Percentiles rank a stretch among this genome's conserved stretches.
Conservation (phyloP, 2,888 invertebrate species). For the Galerucella nymphaeae region DNA sequence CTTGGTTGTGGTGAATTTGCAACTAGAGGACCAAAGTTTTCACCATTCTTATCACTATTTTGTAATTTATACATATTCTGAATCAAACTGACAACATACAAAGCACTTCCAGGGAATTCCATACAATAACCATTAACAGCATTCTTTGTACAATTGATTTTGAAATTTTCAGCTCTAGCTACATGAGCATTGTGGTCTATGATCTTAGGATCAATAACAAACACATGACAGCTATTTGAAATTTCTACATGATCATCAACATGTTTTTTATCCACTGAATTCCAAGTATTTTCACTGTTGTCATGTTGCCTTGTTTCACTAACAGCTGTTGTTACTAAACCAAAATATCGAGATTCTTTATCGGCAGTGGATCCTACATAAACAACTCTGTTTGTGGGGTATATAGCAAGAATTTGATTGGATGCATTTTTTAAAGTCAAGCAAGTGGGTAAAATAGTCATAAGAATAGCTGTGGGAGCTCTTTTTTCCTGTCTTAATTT, state of each 20-base stretch:
- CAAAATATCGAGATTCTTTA: conserved; percentile 92
- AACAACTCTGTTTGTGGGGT: conserved; percentile 85
- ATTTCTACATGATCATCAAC: conserved; percentile 67
- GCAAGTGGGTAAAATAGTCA: conserved; percentile 85
- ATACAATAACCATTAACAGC: conserved; percentile 82
- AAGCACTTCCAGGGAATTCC: conserved; percentile 90
- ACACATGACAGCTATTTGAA: conserved; percentile 94
- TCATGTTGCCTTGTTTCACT: conserved; percentile 60
- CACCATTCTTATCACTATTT: conserved; percentile 56
- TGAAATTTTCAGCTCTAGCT: conserved; percentile 84
- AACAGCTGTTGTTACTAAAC: conserved; percentile 87
- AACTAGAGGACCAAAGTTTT: conserved; percentile 68
- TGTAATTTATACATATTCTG: conserved; percentile 79
- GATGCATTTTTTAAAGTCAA: conserved; percentile 83
- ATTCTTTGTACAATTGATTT: conserved; percentile 85
- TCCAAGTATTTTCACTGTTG: conserved; percentile 37
- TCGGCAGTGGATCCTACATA: conserved; percentile 92
- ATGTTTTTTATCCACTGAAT: conserved; percentile 48
- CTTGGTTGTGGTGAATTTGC: conserved; percentile 89
- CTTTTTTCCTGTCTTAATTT: conserved; percentile 90
- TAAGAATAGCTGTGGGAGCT: conserved; percentile 84
- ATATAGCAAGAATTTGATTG: conserved; percentile 85
- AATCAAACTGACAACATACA: conserved; percentile 78
- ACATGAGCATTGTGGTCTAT: conserved; percentile 84
- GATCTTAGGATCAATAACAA: conserved; percentile 90